These are phyloP conservation scores for Dipodomys spectabilis DNA, from an alignment of 2,113 vertebrate genomes.

Conservation along the genomic window DNA sequence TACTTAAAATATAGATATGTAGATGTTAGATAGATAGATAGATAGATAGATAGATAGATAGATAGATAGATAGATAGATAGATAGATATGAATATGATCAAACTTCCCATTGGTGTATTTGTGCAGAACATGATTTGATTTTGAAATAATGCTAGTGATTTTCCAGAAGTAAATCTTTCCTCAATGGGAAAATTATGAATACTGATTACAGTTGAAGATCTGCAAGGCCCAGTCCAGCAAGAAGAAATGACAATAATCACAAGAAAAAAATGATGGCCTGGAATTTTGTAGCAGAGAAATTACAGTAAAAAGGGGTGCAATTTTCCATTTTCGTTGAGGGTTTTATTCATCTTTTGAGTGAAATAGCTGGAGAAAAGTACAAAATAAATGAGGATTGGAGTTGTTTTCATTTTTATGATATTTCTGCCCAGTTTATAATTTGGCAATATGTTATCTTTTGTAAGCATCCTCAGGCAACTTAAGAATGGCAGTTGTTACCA, in stretches of 20 bases:
- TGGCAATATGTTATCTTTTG: background rate
- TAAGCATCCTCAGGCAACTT: background rate
- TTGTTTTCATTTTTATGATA: background rate
- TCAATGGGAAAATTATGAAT: background rate
- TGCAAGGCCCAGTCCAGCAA: background rate
- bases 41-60: background rate
- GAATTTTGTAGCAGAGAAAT: slow-evolving; percentile 24
- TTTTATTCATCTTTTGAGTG: slow-evolving; percentile 33
- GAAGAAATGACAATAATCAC: slow-evolving; percentile 41
- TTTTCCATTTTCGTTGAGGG: slow-evolving; percentile 11
- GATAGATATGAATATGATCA: background rate
- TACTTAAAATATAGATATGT: no score
- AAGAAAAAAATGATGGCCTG: background rate
- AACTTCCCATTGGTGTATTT: background rate
- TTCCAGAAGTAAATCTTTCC: slow-evolving; percentile 35
- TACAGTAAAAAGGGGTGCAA: background rate
- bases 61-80: no score
- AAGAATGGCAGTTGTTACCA: background rate
- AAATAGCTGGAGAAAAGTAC: background rate
- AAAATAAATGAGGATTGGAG: background rate
- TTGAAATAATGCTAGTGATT: slow-evolving; percentile 36
- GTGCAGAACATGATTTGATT: background rate
- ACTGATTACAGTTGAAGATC: background rate
- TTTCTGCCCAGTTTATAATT: background rate
- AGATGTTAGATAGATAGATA: no score